phyloP scores from a whole-genome alignment of 2,888 invertebrate species.

The Platypus cylindrus region DNA sequence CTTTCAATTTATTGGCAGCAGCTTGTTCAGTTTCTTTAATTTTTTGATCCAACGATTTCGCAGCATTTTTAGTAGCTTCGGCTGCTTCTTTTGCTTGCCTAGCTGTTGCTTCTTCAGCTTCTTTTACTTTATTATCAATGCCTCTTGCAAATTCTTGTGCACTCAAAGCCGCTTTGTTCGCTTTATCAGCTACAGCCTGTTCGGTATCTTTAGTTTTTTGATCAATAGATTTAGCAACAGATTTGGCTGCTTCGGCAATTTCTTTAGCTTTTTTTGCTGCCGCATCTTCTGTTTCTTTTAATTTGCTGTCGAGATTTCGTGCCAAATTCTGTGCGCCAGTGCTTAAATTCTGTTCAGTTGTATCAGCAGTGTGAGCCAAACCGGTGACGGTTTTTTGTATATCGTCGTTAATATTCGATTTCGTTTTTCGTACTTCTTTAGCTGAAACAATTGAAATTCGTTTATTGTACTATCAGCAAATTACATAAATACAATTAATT shows the following conservation, averaged over 20 bases:
- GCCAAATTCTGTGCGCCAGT: constrained; percentile 11
- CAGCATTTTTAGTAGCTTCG: constrained; percentile 13
- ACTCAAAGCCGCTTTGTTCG: constrained; percentile 15
- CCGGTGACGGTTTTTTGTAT: constrained; percentile 9
- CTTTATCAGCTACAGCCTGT: constrained; percentile 16
- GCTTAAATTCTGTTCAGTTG: constrained; percentile 9
- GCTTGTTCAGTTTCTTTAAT: constrained; percentile 42
- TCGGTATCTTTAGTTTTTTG: constrained; percentile 48
- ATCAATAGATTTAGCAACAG: constrained; percentile 33
- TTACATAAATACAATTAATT: neutral
- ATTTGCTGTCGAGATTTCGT: constrained; percentile 16
- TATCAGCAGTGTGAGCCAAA: constrained; percentile 3
- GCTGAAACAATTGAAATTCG: constrained; percentile 12
- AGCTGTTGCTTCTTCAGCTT: constrained; percentile 33
- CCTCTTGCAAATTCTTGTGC: constrained; percentile 23
- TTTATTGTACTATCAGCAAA: constrained; percentile 12
- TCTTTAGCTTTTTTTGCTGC: constrained; percentile 17
- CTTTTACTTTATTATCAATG: constrained; percentile 49
- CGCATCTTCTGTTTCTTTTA: constrained; percentile 17
- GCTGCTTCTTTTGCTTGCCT: constrained; percentile 15
- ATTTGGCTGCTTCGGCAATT: constrained; percentile 15
- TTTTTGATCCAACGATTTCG: constrained; percentile 41
- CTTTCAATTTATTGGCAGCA: constrained; percentile 12
- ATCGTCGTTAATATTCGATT: constrained; percentile 18
- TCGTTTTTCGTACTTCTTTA: constrained; percentile 15